These are phyloP conservation scores for Ostrea edulis DNA, from an alignment of 1,140 invertebrate species.

Conservation along the genomic window DNA sequence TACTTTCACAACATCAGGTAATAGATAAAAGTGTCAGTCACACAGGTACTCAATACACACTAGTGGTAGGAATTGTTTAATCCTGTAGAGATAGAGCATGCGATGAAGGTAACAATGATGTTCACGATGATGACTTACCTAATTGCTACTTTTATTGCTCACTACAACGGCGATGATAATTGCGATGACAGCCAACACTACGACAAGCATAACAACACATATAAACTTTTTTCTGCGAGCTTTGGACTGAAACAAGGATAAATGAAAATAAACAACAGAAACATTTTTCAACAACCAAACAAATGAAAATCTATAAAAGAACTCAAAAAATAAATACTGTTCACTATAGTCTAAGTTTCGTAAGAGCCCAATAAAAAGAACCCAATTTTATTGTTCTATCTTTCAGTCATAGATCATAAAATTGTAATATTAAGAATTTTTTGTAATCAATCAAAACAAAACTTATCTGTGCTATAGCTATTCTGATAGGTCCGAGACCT, in stretches of 20 bases:
- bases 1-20: too few relatives aligned
- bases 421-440: too few relatives aligned
- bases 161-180: conserved; percentile 82
- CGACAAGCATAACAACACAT: conserved; percentile 84
- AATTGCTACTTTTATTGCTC: conserved; percentile 43
- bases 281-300: conserved; percentile 53
- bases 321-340: not conserved
- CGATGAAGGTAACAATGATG: not conserved
- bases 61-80: too few relatives aligned
- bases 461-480: too few relatives aligned
- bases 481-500: too few relatives aligned
- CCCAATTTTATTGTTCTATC: too few relatives aligned
- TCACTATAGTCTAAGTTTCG: too few relatives aligned
- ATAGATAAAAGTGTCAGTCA: too few relatives aligned
- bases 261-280: not conserved
- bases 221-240: conserved; percentile 92
- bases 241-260: conserved; percentile 84
- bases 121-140: conserved; percentile 11
- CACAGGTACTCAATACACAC: too few relatives aligned
- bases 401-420: too few relatives aligned
- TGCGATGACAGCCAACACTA: conserved; percentile 87
- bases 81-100: not conserved
- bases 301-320: conserved; percentile 33
- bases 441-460: too few relatives aligned
- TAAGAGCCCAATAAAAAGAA: too few relatives aligned